phyloP scores from a whole-genome alignment of 2,113 vertebrate species.

The Poeciliopsis retropinna region DNA sequence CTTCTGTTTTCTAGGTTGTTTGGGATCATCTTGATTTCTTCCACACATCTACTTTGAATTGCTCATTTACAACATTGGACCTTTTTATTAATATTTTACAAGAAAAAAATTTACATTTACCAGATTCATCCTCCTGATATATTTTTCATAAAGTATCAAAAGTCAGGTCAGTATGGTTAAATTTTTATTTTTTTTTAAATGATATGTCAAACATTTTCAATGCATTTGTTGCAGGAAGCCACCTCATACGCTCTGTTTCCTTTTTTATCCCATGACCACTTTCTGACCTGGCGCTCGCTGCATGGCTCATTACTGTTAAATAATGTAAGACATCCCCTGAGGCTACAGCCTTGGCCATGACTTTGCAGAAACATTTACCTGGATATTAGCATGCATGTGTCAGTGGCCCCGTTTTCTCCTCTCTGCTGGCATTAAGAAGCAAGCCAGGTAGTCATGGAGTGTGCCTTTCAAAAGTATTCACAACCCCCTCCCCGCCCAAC shows the following conservation, averaged over 20 bases:
- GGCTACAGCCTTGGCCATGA: conserved; percentile 4
- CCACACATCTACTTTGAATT: too few relatives aligned
- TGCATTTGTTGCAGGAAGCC: neutral
- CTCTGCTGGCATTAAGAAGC: neutral
- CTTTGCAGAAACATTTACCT: conserved; percentile 31
- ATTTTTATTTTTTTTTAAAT: neutral
- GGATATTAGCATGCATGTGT: conserved; percentile 38
- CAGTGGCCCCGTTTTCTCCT: neutral
- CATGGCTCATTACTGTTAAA: conserved; percentile 21
- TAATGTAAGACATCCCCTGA: conserved; percentile 1
- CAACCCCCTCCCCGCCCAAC: neutral
- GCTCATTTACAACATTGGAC: neutral
- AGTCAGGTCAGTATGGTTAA: neutral
- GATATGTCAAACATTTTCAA: neutral
- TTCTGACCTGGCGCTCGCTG: conserved; percentile 12
- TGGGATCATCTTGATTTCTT: too few relatives aligned
- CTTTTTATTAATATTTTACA: neutral
- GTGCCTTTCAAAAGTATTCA: neutral
- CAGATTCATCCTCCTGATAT: accelerated
- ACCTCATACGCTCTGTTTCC: neutral
- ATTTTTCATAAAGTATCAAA: neutral
- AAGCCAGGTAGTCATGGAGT: neutral
- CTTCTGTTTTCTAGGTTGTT: too few relatives aligned
- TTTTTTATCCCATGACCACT: conserved; percentile 3
- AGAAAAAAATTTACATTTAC: neutral